Conservation (phyloP, 2,888 invertebrate genomes). For the Eupithecia insigniata region DNA sequence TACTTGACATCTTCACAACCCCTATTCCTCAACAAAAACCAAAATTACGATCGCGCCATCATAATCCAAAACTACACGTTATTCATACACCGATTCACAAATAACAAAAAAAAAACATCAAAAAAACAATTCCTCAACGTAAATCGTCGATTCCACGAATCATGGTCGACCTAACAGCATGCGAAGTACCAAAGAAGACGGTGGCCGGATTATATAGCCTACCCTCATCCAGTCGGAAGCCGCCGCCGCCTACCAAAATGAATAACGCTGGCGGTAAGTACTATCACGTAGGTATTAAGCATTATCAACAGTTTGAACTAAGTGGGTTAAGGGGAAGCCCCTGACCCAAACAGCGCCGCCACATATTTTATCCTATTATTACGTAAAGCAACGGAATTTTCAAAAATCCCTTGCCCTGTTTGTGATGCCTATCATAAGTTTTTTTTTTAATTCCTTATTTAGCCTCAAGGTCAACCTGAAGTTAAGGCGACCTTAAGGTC, state of each 20-base stretch:
- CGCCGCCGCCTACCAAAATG: constrained; percentile 74
- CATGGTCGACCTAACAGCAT: constrained; percentile 53
- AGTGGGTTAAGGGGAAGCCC: too few relatives aligned
- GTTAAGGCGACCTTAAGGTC: too few relatives aligned
- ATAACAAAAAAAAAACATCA: background rate
- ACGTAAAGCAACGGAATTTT: too few relatives aligned
- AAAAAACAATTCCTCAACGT: background rate
- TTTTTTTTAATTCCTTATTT: too few relatives aligned
- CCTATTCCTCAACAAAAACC: background rate
- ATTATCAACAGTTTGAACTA: too few relatives aligned
- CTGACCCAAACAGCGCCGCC: too few relatives aligned
- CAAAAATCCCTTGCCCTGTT: too few relatives aligned
- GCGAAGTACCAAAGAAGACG: constrained; percentile 69
- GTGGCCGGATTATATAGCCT: constrained; percentile 69
- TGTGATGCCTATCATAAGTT: too few relatives aligned
- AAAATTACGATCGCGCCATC: background rate
- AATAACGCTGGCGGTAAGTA: constrained; percentile 68
- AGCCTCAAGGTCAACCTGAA: too few relatives aligned
- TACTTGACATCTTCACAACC: background rate
- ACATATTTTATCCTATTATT: too few relatives aligned
- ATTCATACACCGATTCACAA: background rate
- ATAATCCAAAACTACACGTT: background rate
- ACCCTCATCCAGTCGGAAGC: constrained; percentile 69
- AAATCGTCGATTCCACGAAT: background rate
- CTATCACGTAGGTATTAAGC: too few relatives aligned